Base-by-base conservation (phyloP, 2,888 invertebrate genomes). In the Temnothorax unifasciatus region DNA sequence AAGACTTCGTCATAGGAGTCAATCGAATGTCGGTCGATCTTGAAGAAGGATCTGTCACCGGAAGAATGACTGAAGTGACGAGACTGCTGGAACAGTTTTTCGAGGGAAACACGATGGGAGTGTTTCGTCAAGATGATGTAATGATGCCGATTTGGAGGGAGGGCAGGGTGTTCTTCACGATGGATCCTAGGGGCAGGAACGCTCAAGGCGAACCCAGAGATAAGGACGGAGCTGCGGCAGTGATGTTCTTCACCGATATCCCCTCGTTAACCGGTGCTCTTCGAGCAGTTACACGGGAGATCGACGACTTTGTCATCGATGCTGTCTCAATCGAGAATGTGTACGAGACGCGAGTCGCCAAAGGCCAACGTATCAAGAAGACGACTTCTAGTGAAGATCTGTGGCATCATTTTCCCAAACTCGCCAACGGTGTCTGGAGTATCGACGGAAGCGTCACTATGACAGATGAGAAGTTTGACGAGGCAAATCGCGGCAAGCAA, bases 41-140 rank as follows among this genome's bases (percentile, higher is more conserved):
- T 38, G 95, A 96, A n/a, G 93, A 94, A 11, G 95, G 95, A 15
- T 94, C 95, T 2, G 95, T 92, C 85, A 89, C 93, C 0, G 97
- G 96, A 0, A 95, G 95, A 63, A 91, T 96, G 87, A 61, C 82
- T 0, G 92, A 94, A 0, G 52, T 90, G 87, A 94, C 95, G 61
- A 92, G 92, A 79, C 96, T 95, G 0, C 87, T 97, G 34, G 96
- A 96, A 89, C 94, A 95, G 0, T 97, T 96, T 93, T 97, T 97
- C 92, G 95, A 95, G 63, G 92, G 93, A 0, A 96, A 96, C 91
- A 95, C 95, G 0, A 96, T 96, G 93, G 96, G 96, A 1, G 96
- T 97, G 1, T 93, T 97, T 11, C 93, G 96, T 25, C 95, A 95
- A 2, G 93, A 93, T 3, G 83, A 91, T 3, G 82, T 95, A 0